Evolutionary conservation across 2,113 vertebrate species (phyloP).

Genomic region (Trematomus loennbergii): DNA sequence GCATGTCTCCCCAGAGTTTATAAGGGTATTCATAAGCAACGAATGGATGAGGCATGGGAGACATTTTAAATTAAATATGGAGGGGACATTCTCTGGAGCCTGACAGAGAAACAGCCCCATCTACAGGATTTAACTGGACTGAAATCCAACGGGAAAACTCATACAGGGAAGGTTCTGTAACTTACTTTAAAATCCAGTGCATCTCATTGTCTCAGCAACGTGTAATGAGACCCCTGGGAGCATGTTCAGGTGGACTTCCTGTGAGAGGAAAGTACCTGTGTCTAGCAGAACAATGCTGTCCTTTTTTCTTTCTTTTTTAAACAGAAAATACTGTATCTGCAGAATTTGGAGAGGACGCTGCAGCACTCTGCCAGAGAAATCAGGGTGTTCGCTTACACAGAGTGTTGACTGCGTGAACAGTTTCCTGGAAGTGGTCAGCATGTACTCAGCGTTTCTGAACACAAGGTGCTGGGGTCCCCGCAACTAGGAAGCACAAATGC

Average conservation of each 20-base stretch:
- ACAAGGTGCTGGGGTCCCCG: slow-evolving; percentile 32
- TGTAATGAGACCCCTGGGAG: slow-evolving; percentile 68
- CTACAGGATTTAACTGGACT: slow-evolving; percentile 57
- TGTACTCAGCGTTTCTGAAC: slow-evolving; percentile 60
- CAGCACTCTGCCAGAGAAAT: slow-evolving; percentile 63
- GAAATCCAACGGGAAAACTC: not conserved
- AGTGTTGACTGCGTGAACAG: slow-evolving; percentile 54
- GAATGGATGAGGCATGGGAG: slow-evolving; percentile 38
- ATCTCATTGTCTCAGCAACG: slow-evolving; percentile 71
- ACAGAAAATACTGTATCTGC: slow-evolving; percentile 68
- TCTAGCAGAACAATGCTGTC: slow-evolving; percentile 61
- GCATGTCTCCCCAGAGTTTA: slow-evolving; percentile 23
- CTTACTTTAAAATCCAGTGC: slow-evolving; percentile 60
- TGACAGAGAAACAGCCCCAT: slow-evolving; percentile 75
- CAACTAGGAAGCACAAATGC: slow-evolving; percentile 6
- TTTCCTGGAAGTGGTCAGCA: slow-evolving; percentile 70
- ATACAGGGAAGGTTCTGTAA: slow-evolving; percentile 15
- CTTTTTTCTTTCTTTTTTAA: slow-evolving; percentile 4
- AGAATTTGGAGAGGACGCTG: slow-evolving; percentile 61
- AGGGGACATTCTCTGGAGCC: not conserved
- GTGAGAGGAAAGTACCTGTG: slow-evolving; percentile 70
- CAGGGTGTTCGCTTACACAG: slow-evolving; percentile 67
- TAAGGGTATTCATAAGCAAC: slow-evolving; percentile 47
- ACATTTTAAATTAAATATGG: slow-evolving; percentile 14
- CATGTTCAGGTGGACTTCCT: slow-evolving; percentile 59